Base-by-base conservation (phyloP, 2,888 invertebrate genomes). In the Drosophila ezoana region DNA sequence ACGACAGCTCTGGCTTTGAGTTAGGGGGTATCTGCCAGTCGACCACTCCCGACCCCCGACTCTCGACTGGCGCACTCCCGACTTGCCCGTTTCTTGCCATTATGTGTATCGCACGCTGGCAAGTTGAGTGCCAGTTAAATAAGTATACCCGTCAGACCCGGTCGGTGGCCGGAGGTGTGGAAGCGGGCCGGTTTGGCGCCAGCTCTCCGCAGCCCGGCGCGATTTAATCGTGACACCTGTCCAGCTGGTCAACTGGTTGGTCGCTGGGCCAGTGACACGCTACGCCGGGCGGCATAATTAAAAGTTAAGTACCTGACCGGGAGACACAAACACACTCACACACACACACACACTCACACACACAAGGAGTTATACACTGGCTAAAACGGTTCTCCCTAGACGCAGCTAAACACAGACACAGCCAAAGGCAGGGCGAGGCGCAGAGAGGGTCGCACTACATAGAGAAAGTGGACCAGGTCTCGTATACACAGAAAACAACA, bases 271-370 rank as follows among this genome's bases (percentile, higher is more conserved):
- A 60, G 43, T 67, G 61, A 52, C 70, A 68, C 44, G 76, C 72
- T 54, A 65, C 65, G 60, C 60, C 54, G 64, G 64, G 66, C 62
- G 68, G 76, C 79, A 79, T 79, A 79, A 79, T 79, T 79, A 79
- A 79, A 79, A 79, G 78, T 76, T 76, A 76, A 76, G 65, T 70
- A 79, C 73, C 79, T 79, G 76, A 66, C 70, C 69, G 67, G 67
- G 48, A 64, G 54, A 61, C 41, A 53, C 38, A 58, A 44, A 28
- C 20, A 38, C 32, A 35, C n/a, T n/a, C n/a, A n/a, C n/a, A n/a
- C n/a, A n/a, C n/a, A n/a, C n/a, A 35, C 33, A 33, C 16, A 47
- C 37, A 38, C 11, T 23, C 23, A 38, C 11, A 33, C 35, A 41
- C 14, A 33, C 6, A 32, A 13, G 38, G 13, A 48, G 44, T 11